Base-by-base conservation (phyloP, 1,140 invertebrate species). In the Drosophila saltans region DNA sequence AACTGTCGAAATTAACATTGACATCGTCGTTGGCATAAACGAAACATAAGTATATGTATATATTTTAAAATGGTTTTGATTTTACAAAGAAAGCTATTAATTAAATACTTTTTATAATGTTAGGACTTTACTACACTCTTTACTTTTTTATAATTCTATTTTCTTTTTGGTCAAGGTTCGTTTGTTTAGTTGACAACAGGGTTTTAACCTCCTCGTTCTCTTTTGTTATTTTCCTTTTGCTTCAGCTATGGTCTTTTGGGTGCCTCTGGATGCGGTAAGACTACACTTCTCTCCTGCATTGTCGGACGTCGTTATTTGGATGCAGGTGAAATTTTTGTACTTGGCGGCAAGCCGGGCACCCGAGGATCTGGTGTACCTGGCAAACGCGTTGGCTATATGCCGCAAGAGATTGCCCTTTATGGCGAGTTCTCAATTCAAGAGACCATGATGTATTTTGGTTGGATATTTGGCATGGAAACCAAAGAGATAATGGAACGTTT, bases 361-460 rank as follows among this genome's bases (percentile, higher is more conserved):
- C 95, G 95, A 90, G 96, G 96, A 2, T 96, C 96, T 0, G 97
- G 97, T 1, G 97, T 98, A 2, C 97, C 97, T 1, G 97, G 97
- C 9, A 97, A 97, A 86, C 94, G 97, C 8, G 97, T 96, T 11
- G 96, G 96, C 7, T 96, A 97, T 91, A 96, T 96, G 96, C 96
- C 96, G 0, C 96, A 98, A 92, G 98, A 99, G 93, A 97, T 98
- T 26, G 98, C 98, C 0, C 93, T 99, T 0, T 99, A 98, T 92
- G 97, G 97, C 1, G 97, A 99, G 92, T 98, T 99, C 92, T 97
- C 97, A 0, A 99, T 99, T 72, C 95, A 95, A 69, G 98, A 99
- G 92, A 99, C 98, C 0, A 96, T 99, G 95, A 95, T 97, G 93
- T 99, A 98, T 91, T 99, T 99, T 92, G 98, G 98, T n/a, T 97